phyloP scores from a whole-genome alignment of 2,888 invertebrate genomes.

The Arctia plantaginis region DNA sequence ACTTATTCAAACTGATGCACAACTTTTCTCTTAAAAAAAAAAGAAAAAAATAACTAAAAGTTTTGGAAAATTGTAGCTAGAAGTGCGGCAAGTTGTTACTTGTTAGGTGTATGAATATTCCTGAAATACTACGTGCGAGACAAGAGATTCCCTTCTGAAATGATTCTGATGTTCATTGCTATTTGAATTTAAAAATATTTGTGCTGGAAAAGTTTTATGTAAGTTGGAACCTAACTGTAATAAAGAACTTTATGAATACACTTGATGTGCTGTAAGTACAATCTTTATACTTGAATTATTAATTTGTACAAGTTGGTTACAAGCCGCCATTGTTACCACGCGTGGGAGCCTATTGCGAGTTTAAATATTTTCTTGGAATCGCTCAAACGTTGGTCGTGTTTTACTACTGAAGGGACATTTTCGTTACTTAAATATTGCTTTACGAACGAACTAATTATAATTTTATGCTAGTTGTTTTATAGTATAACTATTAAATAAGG shows the following conservation, averaged over 20 bases:
- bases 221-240: slow-evolving; percentile 44
- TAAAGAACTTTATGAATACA: slow-evolving; percentile 37
- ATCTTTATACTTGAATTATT: slow-evolving; percentile 47
- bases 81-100: slow-evolving; percentile 49
- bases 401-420: neutral
- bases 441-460: neutral
- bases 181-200: slow-evolving; percentile 66
- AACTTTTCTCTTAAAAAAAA: slow-evolving; percentile 30
- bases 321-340: slow-evolving; percentile 17
- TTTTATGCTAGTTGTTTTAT: neutral
- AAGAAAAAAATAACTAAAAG: slow-evolving; percentile 20
- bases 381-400: neutral
- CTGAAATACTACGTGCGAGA: slow-evolving; percentile 55
- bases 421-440: neutral
- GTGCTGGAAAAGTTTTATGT: slow-evolving; percentile 48
- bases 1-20: slow-evolving; percentile 32
- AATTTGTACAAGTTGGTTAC: slow-evolving; percentile 34
- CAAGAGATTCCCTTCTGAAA: slow-evolving; percentile 51
- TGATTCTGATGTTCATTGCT: slow-evolving; percentile 56
- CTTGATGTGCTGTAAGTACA: slow-evolving; percentile 32
- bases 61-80: slow-evolving; percentile 35
- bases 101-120: slow-evolving; percentile 61
- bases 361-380: slow-evolving; percentile 8
- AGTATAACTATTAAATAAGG: neutral
- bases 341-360: slow-evolving; percentile 8